A percentile compares a stretch with the other conserved stretches of the same genome.
phyloP scores from a whole-genome alignment of 1,140 invertebrate genomes.

The Rhagoletis zephyria region DNA sequence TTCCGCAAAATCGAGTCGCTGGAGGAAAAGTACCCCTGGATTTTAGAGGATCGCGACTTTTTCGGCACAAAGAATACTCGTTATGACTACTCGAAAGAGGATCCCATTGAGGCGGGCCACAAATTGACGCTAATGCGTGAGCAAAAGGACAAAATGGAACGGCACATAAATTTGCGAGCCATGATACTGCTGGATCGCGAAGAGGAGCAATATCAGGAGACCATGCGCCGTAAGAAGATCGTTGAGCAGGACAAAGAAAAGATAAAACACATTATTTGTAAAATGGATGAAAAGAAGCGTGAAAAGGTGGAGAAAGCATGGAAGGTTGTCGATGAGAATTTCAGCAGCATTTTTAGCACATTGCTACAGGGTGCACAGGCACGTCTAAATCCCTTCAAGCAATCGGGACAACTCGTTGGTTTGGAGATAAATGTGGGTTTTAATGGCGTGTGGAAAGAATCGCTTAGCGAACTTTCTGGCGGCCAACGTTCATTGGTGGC shows the following conservation, averaged over 20 bases:
- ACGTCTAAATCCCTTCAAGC: conserved; percentile 85
- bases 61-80: conserved; percentile 82
- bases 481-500: conserved; percentile 97
- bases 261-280: conserved; percentile 86
- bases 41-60: conserved; percentile 83
- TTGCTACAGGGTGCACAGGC: conserved; percentile 92
- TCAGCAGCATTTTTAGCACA: conserved; percentile 95
- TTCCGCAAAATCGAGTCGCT: conserved; percentile 70
- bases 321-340: conserved; percentile 89
- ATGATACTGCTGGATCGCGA: conserved; percentile 89
- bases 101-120: conserved; percentile 78
- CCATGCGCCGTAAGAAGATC: conserved; percentile 85
- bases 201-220: conserved; percentile 88
- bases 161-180: conserved; percentile 87
- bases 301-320: conserved; percentile 86
- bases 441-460: conserved; percentile 96
- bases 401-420: conserved; percentile 83
- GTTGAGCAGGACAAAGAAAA: conserved; percentile 90
- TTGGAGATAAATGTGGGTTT: conserved; percentile 95
- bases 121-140: conserved; percentile 79
- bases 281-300: conserved; percentile 92
- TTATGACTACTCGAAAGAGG: conserved; percentile 76
- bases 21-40: conserved; percentile 79
- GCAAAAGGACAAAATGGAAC: conserved; percentile 82
- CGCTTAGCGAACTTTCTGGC: conserved; percentile 94